Conservation (phyloP, 2,113 vertebrate species). For the Gavia stellata region DNA sequence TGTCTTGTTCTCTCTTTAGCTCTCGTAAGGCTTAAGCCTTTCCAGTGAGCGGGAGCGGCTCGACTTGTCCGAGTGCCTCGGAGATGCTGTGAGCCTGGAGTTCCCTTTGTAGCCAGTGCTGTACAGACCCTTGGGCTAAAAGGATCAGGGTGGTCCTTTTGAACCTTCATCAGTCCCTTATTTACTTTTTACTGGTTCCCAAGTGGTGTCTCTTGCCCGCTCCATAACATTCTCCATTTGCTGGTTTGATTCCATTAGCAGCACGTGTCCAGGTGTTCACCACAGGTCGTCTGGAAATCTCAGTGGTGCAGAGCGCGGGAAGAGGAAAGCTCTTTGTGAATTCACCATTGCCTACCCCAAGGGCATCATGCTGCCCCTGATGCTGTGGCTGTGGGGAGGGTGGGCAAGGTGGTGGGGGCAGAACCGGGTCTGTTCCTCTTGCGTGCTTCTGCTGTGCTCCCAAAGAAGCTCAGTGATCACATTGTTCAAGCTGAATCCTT, state of each 20-base stretch:
- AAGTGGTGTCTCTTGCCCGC: rapidly evolving
- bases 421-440: not conserved
- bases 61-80: not conserved
- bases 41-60: not conserved
- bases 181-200: not conserved
- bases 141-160: not conserved
- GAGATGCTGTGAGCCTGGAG: too few relatives aligned
- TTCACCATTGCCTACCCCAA: not conserved
- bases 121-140: not conserved
- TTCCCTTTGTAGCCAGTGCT: not conserved
- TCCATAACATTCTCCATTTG: rapidly evolving
- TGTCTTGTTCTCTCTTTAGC: not conserved
- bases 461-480: not conserved
- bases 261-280: not conserved
- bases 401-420: not conserved
- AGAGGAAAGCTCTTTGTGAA: not conserved
- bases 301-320: not conserved
- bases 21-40: not conserved
- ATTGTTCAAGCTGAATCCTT: not conserved
- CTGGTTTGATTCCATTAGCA: not conserved
- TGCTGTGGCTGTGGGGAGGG: not conserved
- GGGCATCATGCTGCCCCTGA: rapidly evolving
- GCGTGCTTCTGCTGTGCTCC: rapidly evolving
- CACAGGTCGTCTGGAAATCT: not conserved
- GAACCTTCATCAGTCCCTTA: not conserved